phyloP scores from a whole-genome alignment of 2,888 invertebrate genomes.

The Automeris io region DNA sequence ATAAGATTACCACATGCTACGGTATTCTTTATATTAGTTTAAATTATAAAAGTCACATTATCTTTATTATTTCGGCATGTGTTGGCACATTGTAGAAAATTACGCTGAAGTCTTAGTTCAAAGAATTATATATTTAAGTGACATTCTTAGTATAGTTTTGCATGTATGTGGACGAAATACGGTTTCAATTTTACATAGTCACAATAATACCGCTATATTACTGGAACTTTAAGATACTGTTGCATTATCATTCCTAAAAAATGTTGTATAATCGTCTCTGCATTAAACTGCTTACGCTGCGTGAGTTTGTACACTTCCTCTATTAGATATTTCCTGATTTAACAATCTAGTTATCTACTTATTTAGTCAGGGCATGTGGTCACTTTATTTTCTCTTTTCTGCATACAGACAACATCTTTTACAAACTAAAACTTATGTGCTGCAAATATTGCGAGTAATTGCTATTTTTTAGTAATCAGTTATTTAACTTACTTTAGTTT shows the following conservation, averaged over 20 bases:
- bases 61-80: no score
- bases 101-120: no score
- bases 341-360: conserved; percentile 2
- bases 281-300: conserved; percentile 1
- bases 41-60: no score
- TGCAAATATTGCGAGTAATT: not conserved
- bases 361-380: not conserved
- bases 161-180: not conserved
- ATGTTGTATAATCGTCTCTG: not conserved
- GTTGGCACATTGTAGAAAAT: no score
- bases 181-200: not conserved
- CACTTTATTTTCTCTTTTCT: conserved; percentile 1
- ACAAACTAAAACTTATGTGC: not conserved
- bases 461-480: not conserved
- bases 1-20: no score
- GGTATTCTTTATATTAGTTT: no score
- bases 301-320: not conserved
- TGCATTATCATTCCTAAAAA: not conserved
- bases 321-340: not conserved
- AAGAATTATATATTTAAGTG: not conserved
- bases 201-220: not conserved
- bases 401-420: not conserved
- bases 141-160: not conserved
- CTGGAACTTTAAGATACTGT: not conserved
- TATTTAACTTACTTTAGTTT: not conserved